Evolutionary conservation across 2,888 invertebrate species (phyloP), one percentile per base, ranked within the genome.

Genomic region (Agrotis clavis): DNA sequence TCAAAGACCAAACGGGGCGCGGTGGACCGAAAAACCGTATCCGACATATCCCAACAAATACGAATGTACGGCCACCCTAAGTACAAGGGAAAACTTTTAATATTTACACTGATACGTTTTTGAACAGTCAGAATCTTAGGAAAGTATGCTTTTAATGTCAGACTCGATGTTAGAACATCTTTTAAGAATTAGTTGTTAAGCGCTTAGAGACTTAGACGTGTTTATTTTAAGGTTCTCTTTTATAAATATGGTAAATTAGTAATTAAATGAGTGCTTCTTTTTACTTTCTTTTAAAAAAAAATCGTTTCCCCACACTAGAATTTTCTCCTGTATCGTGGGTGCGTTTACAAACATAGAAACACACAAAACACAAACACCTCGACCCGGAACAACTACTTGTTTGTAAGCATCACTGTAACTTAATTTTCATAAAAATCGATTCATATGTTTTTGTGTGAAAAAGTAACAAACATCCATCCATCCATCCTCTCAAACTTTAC

Each of bases 21-120:
- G 30, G 6, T 5, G 1, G 13, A 30, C 56, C 18, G 30, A 35
- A 35, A 35, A 35, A 9, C 2, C 5, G 5, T 35, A 35, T 7
- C 35, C 35, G 2, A 57, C 11, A n/a, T 57, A 1, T 57, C 57
- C 57, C 1, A 0, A n/a, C 30, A 57, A 30, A 56, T 9, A 35
- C 30, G 13, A 57, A 35, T n/a, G 14, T 0, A 35, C 41, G 57
- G 57, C 13, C 6, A 19, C n/a, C 35, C 57, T 57, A 57, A 35
- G 35, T 14, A 57, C n/a, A 7, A 57, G 21, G 69, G 51, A 14
- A 16, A 74, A 79, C 30, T 79, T 79, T 60, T 70, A 61, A 79
- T 79, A 79, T 79, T 74, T 67, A 79, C 53, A 74, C 74, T 79
- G 79, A 78, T 79, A 74, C 66, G 69, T 62, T 74, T 79, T 69